Evolutionary conservation across 2,888 invertebrate species (phyloP).

Genomic region (Deroplatys truncata): DNA sequence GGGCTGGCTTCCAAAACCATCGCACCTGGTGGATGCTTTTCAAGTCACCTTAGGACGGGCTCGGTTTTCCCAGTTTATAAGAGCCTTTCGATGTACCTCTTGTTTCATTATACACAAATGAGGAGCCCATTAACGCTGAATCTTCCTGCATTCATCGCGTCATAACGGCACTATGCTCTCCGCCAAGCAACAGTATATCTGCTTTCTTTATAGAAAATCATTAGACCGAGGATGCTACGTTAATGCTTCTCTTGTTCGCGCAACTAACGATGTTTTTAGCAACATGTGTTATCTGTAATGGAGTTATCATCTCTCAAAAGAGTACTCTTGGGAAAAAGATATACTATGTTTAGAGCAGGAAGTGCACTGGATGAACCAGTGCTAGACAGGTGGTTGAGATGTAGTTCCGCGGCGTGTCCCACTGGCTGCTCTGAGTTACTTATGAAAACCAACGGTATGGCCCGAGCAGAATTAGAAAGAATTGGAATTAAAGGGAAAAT

Average conservation of each 20-base stretch:
- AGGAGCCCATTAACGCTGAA: background rate
- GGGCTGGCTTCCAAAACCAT: background rate
- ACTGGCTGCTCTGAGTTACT: too few species aligned
- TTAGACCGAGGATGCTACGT: background rate
- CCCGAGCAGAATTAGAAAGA: too few species aligned
- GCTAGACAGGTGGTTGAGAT: too few species aligned
- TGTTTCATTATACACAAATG: background rate
- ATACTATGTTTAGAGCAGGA: too few species aligned
- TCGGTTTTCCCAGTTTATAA: background rate
- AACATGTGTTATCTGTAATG: too few species aligned
- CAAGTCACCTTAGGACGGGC: background rate
- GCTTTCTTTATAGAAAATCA: background rate
- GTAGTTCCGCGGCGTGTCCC: too few species aligned
- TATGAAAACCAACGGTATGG: too few species aligned
- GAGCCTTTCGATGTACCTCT: background rate
- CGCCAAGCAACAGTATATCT: background rate
- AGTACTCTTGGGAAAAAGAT: too few species aligned
- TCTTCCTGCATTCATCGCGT: background rate
- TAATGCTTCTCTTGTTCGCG: background rate
- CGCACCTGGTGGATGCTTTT: background rate
- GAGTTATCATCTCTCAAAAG: too few species aligned
- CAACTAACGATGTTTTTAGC: too few species aligned
- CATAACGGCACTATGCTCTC: background rate
- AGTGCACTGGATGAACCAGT: too few species aligned
- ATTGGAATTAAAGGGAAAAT: too few species aligned